Conservation (phyloP, 1,140 invertebrate genomes). For the Melipona quadrifasciata region DNA sequence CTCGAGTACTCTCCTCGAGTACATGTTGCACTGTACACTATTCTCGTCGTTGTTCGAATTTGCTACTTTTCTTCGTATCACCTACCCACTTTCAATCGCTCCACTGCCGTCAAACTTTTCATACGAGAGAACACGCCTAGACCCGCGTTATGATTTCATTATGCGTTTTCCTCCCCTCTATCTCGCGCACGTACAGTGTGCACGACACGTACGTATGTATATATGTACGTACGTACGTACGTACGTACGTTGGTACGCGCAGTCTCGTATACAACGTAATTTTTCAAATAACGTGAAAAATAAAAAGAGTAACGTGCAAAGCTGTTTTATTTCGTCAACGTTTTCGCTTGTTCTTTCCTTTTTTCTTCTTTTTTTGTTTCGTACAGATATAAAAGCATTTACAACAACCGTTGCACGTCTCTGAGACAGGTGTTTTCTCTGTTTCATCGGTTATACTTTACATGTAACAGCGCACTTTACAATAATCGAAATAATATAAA, state of each 20-base stretch:
- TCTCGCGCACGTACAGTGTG: not conserved
- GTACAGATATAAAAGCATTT: not conserved
- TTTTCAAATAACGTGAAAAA: not conserved
- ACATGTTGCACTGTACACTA: not conserved
- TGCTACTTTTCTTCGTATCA: not conserved
- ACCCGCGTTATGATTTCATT: not conserved
- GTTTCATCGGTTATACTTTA: not conserved
- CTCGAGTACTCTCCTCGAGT: constrained; percentile 14
- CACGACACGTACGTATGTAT: not conserved
- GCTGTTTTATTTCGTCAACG: not conserved
- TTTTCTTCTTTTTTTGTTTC: not conserved
- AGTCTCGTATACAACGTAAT: not conserved
- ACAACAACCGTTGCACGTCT: not conserved
- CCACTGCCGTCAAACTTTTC: not conserved
- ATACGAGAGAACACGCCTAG: constrained; percentile 2
- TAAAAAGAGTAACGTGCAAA: not conserved
- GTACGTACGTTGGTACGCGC: no score
- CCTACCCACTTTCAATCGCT: not conserved
- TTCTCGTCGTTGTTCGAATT: not conserved
- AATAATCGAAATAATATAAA: not conserved
- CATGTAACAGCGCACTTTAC: not conserved
- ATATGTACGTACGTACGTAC: not conserved
- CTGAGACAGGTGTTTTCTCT: not conserved
- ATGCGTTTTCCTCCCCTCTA: not conserved
- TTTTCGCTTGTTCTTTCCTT: no score